phyloP scores from a whole-genome alignment of 2,113 vertebrate species.

The Nettapus auritus region DNA sequence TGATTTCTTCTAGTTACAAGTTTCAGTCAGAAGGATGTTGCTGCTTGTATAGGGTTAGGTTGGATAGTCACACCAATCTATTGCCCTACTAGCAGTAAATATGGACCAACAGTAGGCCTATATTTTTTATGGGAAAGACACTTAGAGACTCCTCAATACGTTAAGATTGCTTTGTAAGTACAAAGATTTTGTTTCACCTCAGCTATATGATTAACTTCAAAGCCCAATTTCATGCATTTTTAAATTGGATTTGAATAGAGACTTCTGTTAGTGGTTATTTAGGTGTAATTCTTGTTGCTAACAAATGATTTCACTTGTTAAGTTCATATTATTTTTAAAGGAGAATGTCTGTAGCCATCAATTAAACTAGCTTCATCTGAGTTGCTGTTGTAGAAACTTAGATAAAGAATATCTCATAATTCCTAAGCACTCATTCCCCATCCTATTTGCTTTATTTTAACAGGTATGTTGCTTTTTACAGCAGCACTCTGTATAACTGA shows the following conservation, averaged over 20 bases:
- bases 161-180: neutral
- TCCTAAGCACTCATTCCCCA: neutral
- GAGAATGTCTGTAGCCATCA: neutral
- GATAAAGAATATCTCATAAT: neutral
- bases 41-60: neutral
- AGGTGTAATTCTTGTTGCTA: neutral
- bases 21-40: neutral
- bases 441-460: neutral
- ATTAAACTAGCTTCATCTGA: neutral
- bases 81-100: neutral
- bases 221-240: neutral
- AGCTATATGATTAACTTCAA: rapidly evolving
- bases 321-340: neutral
- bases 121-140: neutral
- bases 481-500: neutral
- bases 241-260: neutral
- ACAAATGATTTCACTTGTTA: neutral
- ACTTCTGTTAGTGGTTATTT: neutral
- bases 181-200: neutral
- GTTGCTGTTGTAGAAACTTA: neutral
- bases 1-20: neutral
- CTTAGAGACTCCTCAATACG: neutral
- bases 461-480: neutral
- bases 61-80: neutral
- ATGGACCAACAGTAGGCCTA: neutral